Evolutionary conservation across 2,113 vertebrate species (phyloP), one percentile per base, ranked within the genome.

Genomic region (Hypomesus transpacificus): DNA sequence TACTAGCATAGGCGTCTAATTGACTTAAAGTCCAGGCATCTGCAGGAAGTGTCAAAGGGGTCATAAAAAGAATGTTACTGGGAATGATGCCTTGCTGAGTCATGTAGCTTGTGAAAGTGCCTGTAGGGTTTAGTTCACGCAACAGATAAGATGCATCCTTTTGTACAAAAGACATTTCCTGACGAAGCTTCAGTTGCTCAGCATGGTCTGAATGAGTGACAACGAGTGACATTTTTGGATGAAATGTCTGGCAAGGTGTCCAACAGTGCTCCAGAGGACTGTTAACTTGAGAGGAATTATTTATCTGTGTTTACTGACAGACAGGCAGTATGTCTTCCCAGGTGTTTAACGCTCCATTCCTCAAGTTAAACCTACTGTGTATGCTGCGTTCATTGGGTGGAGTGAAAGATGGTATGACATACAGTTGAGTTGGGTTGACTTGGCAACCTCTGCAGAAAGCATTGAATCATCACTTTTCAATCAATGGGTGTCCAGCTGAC

Each of bases 11-110:
- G 2, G 66, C 70, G 66, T 70, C 58, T 34, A 39, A 68, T 66
- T 58, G 66, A 57, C 61, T 26, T 54, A 66, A 24, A 51, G 24
- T 9, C 14, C 31, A 31, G 69, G 65, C 60, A 21, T 31, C 65
- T 68, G 46, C 56, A 53, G 51, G 66, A 26, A 39, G 16, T 69
- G 31, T 76, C 56, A 69, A n/a, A 73, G 26, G 59, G 65, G 53
- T 65, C 60, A 62, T 73, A 70, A 80, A 80, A 60, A 17, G 39
- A 46, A 46, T 46, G 39, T 46, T 46, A 9, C 39, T 2, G 52
- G 22, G 52, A n/a, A 2, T 22, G 16, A 20, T 28, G 62, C 28
- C 39, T n/a, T 54, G 28, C 17, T 57, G 52, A 17, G 26, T 14
- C 63, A 22, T 58, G 31, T 60, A 39, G 6, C 34, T 18, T 34